Conservation (phyloP, 2,113 vertebrate genomes). For the Silurus asotus region DNA sequence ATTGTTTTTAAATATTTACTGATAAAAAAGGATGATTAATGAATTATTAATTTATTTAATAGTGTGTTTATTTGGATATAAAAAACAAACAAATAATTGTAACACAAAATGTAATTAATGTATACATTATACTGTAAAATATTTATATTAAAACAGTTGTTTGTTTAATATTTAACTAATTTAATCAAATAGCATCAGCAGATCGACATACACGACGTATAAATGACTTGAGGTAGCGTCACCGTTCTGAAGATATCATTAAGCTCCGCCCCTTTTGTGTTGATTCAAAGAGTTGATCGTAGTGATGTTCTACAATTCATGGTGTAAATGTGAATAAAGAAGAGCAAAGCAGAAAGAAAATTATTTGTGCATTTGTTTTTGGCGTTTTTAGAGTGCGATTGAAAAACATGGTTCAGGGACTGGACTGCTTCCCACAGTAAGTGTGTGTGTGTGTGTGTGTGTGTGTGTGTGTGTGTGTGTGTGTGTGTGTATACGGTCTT, state of each 20-base stretch:
- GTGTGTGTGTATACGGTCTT: conserved; percentile 11
- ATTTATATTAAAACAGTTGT: too few species aligned
- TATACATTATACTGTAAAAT: too few species aligned
- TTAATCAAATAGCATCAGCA: too few species aligned
- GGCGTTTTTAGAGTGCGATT: not conserved
- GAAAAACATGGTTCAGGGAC: conserved; percentile 3
- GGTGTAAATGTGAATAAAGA: not conserved
- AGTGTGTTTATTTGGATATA: too few species aligned
- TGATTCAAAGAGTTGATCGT: not conserved
- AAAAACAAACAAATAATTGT: too few species aligned
- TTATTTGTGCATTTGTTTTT: not conserved
- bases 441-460: not conserved
- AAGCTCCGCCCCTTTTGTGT: not conserved
- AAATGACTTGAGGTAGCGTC: not conserved
- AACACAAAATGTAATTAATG: too few species aligned
- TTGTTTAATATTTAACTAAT: too few species aligned
- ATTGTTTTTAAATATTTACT: too few species aligned
- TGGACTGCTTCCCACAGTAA: conserved; percentile 9
- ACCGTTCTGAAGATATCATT: not conserved
- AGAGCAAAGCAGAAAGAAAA: not conserved
- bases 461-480: conserved; percentile 13
- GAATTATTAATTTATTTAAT: too few species aligned
- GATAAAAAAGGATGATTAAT: too few species aligned
- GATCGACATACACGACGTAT: too few species aligned
- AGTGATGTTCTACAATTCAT: not conserved